Base-by-base conservation (phyloP, 2,888 invertebrate genomes). In the Ormyrus nitidulus region DNA sequence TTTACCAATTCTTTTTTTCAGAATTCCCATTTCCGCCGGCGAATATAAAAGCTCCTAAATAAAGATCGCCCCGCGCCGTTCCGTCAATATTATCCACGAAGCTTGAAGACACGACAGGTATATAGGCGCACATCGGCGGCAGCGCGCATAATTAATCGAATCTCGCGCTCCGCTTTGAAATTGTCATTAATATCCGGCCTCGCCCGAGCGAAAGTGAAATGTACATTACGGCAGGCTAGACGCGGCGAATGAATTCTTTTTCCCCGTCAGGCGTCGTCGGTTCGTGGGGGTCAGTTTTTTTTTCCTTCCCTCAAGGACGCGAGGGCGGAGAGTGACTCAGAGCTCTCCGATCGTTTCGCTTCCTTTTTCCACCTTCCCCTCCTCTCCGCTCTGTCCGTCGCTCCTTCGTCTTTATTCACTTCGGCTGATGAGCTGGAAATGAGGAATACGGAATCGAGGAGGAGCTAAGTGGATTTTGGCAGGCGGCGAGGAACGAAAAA, bases 291-390 rank as follows among this genome's bases (percentile, higher is more conserved):
- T 61, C 54, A 59, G 8, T 34, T 19, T 46, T 19, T n/a, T 6
- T 61, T 68, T 62, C 34, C 68, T 66, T n/a, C 46, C 19, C 46
- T 66, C 79, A 79, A 75, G 75, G 79, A 79, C 79, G 68, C 49
- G 46, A 13, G 51, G 51, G 64, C 48, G 73, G 73, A 49, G 54
- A 61, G 71, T 65, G 79, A 71, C 59, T 69, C 70, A 71, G 65
- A 66, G 58, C 51, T 13, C 13, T 75, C 79, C 79, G 70, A 59
- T 75, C 71, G 62, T 11, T 62, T 61, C n/a, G 61, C 51, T 51
- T 44, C 46, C 11, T 19, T 5, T 48, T n/a, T 56, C n/a, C 5
- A n/a, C 34, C 8, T 58, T 69, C 53, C 53, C 51, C 19, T 51
- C 34, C 61, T 46, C 61, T 46, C 10, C 19, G 49, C 7, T 2